A percentile compares a stretch with the other conserved stretches of the same genome.
Evolutionary conservation across 1,140 invertebrate genomes (phyloP).

Genomic region (Scylla paramamosain): DNA sequence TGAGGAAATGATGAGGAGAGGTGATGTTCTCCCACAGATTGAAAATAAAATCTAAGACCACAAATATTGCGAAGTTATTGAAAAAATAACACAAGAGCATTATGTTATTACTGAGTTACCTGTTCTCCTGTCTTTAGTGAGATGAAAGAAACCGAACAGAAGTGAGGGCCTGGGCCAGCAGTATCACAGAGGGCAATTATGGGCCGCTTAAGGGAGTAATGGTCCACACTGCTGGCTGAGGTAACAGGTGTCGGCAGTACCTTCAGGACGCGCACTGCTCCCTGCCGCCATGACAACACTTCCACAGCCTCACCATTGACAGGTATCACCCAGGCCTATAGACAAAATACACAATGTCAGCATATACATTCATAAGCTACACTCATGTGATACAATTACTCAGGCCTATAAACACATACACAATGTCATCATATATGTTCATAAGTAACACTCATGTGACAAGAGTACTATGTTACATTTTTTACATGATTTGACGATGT

Average conservation of each 20-base stretch:
- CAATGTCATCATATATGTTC: not conserved
- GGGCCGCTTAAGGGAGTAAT: conserved; percentile 90
- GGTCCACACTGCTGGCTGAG: conserved; percentile 80
- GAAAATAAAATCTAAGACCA: too few relatives aligned
- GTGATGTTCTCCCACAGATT: too few relatives aligned
- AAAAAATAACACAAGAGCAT: too few relatives aligned
- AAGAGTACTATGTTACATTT: too few relatives aligned
- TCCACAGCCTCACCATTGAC: conserved; percentile 94
- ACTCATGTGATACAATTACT: too few relatives aligned
- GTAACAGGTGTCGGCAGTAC: conserved; percentile 89
- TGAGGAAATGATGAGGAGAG: too few relatives aligned
- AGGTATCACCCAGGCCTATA: conserved; percentile 88
- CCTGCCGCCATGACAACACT: conserved; percentile 94
- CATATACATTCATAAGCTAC: too few relatives aligned
- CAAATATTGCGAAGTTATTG: too few relatives aligned
- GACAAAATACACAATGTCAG: not conserved
- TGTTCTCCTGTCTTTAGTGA: conserved; percentile 94
- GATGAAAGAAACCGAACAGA: conserved; percentile 93
- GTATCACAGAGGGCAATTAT: conserved; percentile 92
- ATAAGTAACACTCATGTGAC: too few relatives aligned
- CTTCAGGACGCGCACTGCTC: conserved; percentile 89
- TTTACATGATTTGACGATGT: too few relatives aligned
- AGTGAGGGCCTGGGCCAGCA: conserved; percentile 88
- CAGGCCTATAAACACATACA: too few relatives aligned
- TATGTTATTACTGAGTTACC: conserved; percentile 81